phyloP scores from a whole-genome alignment of 1,140 invertebrate genomes.

The Drosophila saltans region DNA sequence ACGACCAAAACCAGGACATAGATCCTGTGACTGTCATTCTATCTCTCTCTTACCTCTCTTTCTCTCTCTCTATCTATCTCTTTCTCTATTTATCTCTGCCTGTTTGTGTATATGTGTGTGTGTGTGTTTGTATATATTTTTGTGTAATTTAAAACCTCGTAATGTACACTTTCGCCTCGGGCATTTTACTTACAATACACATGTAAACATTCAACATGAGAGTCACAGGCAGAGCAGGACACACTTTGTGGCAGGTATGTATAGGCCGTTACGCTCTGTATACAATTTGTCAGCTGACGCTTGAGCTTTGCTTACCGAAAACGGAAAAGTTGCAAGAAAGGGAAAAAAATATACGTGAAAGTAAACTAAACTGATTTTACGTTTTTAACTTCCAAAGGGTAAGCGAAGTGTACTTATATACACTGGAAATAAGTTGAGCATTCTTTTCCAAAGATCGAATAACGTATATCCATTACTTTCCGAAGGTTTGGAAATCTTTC shows the following conservation, averaged over 20 bases:
- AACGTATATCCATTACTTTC: too few relatives aligned
- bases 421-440: slow-evolving; percentile 15
- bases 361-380: slow-evolving; percentile 74
- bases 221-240: slow-evolving; percentile 9
- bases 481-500: too few relatives aligned
- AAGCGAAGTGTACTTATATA: neutral
- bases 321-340: slow-evolving; percentile 28
- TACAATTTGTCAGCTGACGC: slow-evolving; percentile 74
- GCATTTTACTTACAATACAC: slow-evolving; percentile 76
- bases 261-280: slow-evolving; percentile 40
- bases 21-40: slow-evolving; percentile 15
- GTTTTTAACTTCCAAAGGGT: slow-evolving; percentile 43
- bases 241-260: slow-evolving; percentile 38
- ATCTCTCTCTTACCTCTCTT: neutral
- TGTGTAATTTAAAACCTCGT: slow-evolving; percentile 80
- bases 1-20: slow-evolving; percentile 10
- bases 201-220: slow-evolving; percentile 51
- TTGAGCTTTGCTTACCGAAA: slow-evolving; percentile 77
- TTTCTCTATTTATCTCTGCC: slow-evolving; percentile 1
- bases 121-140: slow-evolving; percentile 55
- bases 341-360: slow-evolving; percentile 25
- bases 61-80: neutral
- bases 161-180: slow-evolving; percentile 77
- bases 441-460: too few relatives aligned
- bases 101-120: slow-evolving; percentile 18